phyloP scores from a whole-genome alignment of 1,140 invertebrate genomes.

The Drosophila tsacasi region DNA sequence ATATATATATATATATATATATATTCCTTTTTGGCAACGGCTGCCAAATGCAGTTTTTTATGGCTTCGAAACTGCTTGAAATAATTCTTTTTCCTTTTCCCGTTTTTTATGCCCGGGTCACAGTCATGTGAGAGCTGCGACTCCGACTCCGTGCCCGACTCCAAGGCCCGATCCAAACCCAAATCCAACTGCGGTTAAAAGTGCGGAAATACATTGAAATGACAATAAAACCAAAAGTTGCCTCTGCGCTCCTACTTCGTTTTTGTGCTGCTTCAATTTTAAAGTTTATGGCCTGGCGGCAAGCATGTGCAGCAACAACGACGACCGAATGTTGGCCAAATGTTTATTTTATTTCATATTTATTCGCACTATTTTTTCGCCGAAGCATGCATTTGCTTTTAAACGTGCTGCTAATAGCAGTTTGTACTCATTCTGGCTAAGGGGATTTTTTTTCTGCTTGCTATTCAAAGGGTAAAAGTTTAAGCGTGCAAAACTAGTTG shows the following conservation, averaged over 20 bases:
- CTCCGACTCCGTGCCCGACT: constrained; percentile 10
- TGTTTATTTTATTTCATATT: constrained; percentile 71
- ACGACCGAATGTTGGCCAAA: constrained; percentile 60
- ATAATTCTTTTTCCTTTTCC: constrained; percentile 68
- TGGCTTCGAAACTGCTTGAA: constrained; percentile 79
- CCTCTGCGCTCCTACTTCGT: constrained; percentile 42
- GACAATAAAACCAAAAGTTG: constrained; percentile 83
- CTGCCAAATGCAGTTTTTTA: constrained; percentile 83
- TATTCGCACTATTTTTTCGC: constrained; percentile 37
- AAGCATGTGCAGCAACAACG: constrained; percentile 65
- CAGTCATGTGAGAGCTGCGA: constrained; percentile 48
- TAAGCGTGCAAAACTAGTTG: background rate
- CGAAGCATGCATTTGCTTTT: constrained; percentile 35
- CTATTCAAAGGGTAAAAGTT: constrained; percentile 1
- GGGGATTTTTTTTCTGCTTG: background rate
- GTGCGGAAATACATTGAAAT: constrained; percentile 83
- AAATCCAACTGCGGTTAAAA: constrained; percentile 75
- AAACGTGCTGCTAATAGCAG: constrained; percentile 66
- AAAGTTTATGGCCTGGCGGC: constrained; percentile 72
- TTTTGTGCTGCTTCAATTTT: constrained; percentile 61
- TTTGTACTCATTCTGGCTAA: constrained; percentile 27
- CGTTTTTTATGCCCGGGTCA: constrained; percentile 64
- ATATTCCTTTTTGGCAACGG: constrained; percentile 57
- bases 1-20: no score
- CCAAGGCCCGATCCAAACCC: constrained; percentile 13